These are phyloP conservation scores for Onthophagus taurus DNA, from an alignment of 1,140 invertebrate species.

Conservation along the genomic window DNA sequence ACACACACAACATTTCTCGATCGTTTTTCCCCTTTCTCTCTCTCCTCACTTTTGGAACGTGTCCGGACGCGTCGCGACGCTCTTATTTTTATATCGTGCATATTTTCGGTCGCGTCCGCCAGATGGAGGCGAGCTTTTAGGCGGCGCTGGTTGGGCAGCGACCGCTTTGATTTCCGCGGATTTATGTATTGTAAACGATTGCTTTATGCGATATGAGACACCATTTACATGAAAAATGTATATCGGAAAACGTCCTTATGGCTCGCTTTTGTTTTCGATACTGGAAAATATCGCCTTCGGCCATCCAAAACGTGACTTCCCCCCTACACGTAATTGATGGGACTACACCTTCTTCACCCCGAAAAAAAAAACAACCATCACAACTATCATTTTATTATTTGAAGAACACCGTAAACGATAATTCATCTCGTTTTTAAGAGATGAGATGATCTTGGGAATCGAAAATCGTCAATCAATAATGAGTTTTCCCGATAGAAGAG, in stretches of 20 bases:
- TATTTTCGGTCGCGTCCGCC: slow-evolving; percentile 12
- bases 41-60: too few species aligned
- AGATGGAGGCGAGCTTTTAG: too few species aligned
- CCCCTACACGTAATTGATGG: slow-evolving; percentile 37
- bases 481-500: too few species aligned
- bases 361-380: too few species aligned
- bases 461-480: too few species aligned
- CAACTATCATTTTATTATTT: slow-evolving; percentile 2
- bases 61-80: too few species aligned
- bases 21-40: too few species aligned
- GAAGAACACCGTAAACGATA: too few species aligned
- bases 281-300: slow-evolving; percentile 37
- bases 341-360: slow-evolving; percentile 23
- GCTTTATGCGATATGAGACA: slow-evolving; percentile 41
- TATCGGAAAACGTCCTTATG: slow-evolving; percentile 34
- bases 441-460: too few species aligned
- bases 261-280: slow-evolving; percentile 39
- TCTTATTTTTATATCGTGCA: too few species aligned
- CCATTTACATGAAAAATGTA: slow-evolving; percentile 42
- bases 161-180: slow-evolving; percentile 37
- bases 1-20: too few species aligned
- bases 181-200: slow-evolving; percentile 42
- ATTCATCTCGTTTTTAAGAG: too few species aligned
- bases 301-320: slow-evolving; percentile 33
- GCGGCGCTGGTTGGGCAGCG: slow-evolving; percentile 21